Conservation (phyloP, 2,797 vertebrate genomes). For the Pogoniulus pusillus region DNA sequence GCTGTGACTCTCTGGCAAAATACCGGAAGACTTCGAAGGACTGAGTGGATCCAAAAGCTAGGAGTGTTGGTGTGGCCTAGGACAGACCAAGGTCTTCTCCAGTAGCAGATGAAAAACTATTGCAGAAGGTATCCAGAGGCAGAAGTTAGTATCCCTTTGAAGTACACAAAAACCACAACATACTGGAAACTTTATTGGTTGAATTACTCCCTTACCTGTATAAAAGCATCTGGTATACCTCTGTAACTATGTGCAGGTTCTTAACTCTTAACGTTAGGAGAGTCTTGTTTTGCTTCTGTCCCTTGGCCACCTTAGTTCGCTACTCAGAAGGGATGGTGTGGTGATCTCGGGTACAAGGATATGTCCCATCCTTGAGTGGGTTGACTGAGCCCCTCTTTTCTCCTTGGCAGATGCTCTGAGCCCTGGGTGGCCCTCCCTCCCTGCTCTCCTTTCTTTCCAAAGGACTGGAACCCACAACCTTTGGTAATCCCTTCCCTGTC, state of each 20-base stretch:
- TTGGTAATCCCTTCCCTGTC: background rate
- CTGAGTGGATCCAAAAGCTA: background rate
- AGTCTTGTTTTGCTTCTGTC: background rate
- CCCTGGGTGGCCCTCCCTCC: background rate
- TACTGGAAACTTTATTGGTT: background rate
- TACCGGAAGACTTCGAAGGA: background rate
- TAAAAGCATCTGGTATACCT: background rate
- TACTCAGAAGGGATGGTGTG: background rate
- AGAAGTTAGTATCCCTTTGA: background rate
- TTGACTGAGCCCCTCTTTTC: background rate
- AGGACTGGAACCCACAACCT: background rate
- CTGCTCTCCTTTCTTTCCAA: constrained; percentile 16
- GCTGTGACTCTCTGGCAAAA: background rate
- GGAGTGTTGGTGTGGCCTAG: background rate
- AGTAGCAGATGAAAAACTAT: background rate
- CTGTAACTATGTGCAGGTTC: background rate
- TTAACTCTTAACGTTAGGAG: background rate
- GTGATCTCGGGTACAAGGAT: background rate
- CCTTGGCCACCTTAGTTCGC: background rate
- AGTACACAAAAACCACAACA: background rate
- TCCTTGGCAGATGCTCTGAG: constrained; percentile 29
- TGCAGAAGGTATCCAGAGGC: background rate
- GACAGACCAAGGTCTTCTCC: background rate
- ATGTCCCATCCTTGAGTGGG: background rate
- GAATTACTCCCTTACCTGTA: background rate